Conservation (phyloP, 2,797 vertebrate genomes). For the Vultur gryphus region DNA sequence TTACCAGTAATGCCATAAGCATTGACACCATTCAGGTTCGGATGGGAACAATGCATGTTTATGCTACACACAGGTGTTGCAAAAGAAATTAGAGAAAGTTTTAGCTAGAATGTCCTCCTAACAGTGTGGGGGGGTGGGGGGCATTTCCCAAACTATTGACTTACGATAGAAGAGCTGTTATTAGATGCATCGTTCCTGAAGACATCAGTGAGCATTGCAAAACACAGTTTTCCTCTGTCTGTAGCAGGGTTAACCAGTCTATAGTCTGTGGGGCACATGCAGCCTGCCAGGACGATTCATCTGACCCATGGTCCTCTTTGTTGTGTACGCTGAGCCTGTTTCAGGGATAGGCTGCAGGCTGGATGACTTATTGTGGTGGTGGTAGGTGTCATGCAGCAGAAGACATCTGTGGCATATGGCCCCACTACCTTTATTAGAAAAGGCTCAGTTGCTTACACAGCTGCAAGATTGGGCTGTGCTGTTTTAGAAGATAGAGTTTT, state of each 20-base stretch:
- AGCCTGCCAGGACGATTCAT: neutral
- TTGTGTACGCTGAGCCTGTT: neutral
- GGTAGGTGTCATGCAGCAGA: neutral
- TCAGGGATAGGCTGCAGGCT: neutral
- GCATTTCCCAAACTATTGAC: neutral
- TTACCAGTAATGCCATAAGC: neutral
- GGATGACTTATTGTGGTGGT: neutral
- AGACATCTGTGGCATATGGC: neutral
- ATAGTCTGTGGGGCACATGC: neutral
- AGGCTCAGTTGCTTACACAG: neutral
- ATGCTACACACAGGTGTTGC: neutral
- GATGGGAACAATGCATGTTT: neutral
- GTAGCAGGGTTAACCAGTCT: neutral
- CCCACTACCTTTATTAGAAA: neutral
- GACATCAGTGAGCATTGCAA: neutral
- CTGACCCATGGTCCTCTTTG: neutral
- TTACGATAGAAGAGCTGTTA: neutral
- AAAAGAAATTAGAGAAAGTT: neutral
- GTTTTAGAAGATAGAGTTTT: neutral
- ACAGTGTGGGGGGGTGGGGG: accelerated
- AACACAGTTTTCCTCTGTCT: neutral
- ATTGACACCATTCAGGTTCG: neutral
- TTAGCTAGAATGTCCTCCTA: neutral
- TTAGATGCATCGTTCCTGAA: neutral
- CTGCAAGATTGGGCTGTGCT: neutral